Conservation (phyloP, 1,140 invertebrate species). For the Radopholus similis region DNA sequence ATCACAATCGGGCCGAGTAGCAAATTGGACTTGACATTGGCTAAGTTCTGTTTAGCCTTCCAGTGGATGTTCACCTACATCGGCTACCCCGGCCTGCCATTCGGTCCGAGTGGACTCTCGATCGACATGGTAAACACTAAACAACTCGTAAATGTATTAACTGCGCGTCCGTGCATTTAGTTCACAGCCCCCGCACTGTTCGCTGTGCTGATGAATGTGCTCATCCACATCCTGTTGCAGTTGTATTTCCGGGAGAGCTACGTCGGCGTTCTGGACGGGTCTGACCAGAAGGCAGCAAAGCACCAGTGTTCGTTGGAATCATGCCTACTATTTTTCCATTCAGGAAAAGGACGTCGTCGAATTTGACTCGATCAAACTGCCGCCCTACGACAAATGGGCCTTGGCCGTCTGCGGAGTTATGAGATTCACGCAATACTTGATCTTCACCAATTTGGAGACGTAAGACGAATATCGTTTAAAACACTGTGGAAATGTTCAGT, state of each 20-base stretch:
- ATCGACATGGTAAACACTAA: too few relatives aligned
- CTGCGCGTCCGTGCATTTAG: too few relatives aligned
- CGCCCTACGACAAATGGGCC: conserved; percentile 20
- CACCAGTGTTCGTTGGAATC: neutral
- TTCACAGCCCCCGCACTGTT: conserved; percentile 23
- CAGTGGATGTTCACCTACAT: conserved; percentile 47
- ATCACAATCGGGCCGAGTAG: conserved; percentile 28
- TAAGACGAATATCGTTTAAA: neutral
- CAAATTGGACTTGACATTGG: conserved; percentile 9
- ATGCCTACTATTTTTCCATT: neutral
- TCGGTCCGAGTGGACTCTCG: neutral
- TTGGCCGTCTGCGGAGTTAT: conserved; percentile 15
- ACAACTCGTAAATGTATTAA: too few relatives aligned
- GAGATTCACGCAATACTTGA: conserved; percentile 31
- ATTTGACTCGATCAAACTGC: conserved; percentile 2
- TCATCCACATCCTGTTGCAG: conserved; percentile 8
- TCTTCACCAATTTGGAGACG: conserved; percentile 33
- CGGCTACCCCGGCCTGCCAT: conserved; percentile 47
- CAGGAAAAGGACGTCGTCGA: neutral
- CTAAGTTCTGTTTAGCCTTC: conserved; percentile 48
- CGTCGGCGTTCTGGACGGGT: conserved; percentile 19
- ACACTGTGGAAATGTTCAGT: conserved; percentile 1
- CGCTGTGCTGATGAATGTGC: conserved; percentile 17
- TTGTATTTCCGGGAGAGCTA: conserved; percentile 8
- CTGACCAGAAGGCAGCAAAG: neutral